Evolutionary conservation across 1,140 invertebrate species (phyloP).

Genomic region (Habropoda laboriosa): DNA sequence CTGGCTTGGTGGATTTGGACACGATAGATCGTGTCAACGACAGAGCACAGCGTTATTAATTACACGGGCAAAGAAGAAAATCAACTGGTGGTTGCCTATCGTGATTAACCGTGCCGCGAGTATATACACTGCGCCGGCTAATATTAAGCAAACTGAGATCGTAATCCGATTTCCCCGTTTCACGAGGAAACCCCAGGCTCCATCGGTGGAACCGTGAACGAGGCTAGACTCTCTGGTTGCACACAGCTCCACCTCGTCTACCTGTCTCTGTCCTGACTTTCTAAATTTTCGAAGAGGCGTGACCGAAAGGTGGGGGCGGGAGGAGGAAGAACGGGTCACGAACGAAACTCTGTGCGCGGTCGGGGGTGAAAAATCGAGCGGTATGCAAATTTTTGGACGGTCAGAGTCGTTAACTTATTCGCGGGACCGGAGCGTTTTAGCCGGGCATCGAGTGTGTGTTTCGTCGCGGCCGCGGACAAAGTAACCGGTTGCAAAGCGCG

Average conservation of each 20-base stretch:
- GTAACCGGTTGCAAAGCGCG: slow-evolving; percentile 36
- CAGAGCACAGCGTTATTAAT: slow-evolving; percentile 3
- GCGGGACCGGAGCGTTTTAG: not conserved
- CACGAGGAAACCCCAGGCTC: too few species aligned
- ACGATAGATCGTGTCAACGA: too few species aligned
- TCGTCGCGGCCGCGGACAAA: slow-evolving; percentile 30
- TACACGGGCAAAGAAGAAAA: not conserved
- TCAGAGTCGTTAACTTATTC: slow-evolving; percentile 10
- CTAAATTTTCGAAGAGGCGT: too few species aligned
- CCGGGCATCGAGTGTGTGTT: not conserved
- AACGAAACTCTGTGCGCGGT: too few species aligned
- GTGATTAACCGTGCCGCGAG: not conserved
- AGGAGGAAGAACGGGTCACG: too few species aligned
- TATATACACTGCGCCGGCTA: not conserved
- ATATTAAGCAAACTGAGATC: not conserved
- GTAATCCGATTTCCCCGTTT: slow-evolving; percentile 7
- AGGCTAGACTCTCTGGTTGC: too few species aligned
- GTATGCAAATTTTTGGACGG: slow-evolving; percentile 26
- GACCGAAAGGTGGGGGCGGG: too few species aligned
- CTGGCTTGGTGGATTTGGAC: too few species aligned
- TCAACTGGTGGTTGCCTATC: slow-evolving; percentile 27
- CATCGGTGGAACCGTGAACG: too few species aligned
- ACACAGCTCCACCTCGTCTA: too few species aligned
- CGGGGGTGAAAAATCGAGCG: slow-evolving; percentile 20
- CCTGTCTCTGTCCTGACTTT: too few species aligned